Conservation (phyloP, 2,797 vertebrate species). For the Halcyon leucocephala region DNA sequence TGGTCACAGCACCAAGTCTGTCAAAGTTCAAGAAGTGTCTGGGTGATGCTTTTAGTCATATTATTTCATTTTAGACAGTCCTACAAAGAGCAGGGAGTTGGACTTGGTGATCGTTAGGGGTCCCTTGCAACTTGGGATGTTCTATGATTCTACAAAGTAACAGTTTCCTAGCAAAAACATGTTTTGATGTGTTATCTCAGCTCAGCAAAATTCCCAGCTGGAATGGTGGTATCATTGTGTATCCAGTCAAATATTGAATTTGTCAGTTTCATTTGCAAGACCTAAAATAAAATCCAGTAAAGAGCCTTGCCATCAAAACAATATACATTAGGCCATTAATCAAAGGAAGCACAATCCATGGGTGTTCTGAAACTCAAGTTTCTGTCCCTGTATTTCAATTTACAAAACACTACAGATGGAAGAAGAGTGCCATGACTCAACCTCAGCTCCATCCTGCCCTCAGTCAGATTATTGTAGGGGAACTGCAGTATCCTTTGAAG, state of each 20-base stretch:
- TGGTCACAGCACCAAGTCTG: neutral
- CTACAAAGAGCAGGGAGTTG: neutral
- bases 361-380: neutral
- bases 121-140: neutral
- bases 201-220: neutral
- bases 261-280: neutral
- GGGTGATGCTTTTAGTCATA: accelerated
- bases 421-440: neutral
- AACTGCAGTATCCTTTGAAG: neutral
- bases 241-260: neutral
- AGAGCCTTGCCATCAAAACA: neutral
- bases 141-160: neutral
- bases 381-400: neutral
- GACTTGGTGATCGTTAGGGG: neutral
- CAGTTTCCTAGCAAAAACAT: neutral
- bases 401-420: neutral
- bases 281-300: neutral
- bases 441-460: neutral
- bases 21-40: neutral
- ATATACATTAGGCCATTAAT: neutral
- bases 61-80: neutral
- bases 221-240: neutral
- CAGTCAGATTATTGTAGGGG: neutral
- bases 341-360: neutral
- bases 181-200: neutral